Evolutionary conservation across 2,888 invertebrate species (phyloP).

Genomic region (Lysandra bellargus): DNA sequence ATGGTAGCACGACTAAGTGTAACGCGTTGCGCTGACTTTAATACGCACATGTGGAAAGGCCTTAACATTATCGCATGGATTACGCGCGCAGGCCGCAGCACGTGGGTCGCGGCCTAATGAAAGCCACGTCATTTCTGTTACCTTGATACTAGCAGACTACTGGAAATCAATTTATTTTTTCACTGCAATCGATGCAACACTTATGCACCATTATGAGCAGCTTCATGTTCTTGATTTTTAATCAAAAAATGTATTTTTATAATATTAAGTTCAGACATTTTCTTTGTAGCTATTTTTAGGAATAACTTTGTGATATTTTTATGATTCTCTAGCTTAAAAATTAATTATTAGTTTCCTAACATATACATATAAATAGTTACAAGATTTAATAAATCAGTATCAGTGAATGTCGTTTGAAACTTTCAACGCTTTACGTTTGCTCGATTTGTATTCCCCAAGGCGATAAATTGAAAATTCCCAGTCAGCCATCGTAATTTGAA

Average conservation of each 20-base stretch:
- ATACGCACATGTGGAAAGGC: background rate
- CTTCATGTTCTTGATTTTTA: background rate
- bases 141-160: background rate
- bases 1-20: background rate
- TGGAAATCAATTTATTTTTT: background rate
- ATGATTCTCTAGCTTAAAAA: background rate
- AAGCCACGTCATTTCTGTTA: slow-evolving; percentile 1
- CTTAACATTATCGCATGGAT: background rate
- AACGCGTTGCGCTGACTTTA: background rate
- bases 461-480: slow-evolving; percentile 29
- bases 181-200: background rate
- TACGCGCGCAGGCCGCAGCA: background rate
- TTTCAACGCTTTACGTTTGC: slow-evolving; percentile 22
- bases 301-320: background rate
- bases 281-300: too few species aligned
- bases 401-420: background rate
- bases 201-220: background rate
- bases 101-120: background rate
- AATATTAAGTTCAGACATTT: too few species aligned
- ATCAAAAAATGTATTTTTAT: too few species aligned
- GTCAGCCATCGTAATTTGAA: slow-evolving; percentile 25
- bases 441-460: slow-evolving; percentile 27
- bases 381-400: background rate
- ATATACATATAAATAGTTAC: background rate
- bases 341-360: background rate